A percentile compares a stretch with the other conserved stretches of the same genome.
Conservation (phyloP, 1,140 invertebrate species). For the Drosophila obscura region DNA sequence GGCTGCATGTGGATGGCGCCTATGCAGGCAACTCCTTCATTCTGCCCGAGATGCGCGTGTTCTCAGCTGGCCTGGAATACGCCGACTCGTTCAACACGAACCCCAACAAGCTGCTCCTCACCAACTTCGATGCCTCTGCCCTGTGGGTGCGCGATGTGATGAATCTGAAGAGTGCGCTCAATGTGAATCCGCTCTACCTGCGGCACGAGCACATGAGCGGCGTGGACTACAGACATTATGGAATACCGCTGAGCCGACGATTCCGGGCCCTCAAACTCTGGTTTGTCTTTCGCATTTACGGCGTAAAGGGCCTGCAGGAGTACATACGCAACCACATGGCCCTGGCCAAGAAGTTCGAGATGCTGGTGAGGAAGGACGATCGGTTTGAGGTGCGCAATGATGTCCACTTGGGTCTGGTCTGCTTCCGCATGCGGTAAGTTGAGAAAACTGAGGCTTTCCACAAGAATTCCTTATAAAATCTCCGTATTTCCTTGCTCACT, state of each 20-base stretch:
- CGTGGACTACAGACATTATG: conserved; percentile 95
- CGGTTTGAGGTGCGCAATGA: conserved; percentile 94
- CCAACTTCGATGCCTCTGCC: conserved; percentile 95
- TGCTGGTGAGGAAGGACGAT: conserved; percentile 89
- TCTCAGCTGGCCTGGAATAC: conserved; percentile 91
- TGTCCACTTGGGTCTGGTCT: conserved; percentile 90
- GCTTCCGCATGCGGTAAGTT: conserved; percentile 86
- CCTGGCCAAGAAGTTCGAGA: conserved; percentile 94
- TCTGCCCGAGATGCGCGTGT: conserved; percentile 91
- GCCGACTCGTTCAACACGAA: conserved; percentile 97
- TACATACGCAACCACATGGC: conserved; percentile 94
- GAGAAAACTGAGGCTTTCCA: too few species aligned
- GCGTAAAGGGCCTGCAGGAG: conserved; percentile 90
- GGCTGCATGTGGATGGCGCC: conserved; percentile 91
- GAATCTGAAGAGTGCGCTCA: conserved; percentile 92
- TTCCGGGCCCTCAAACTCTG: conserved; percentile 95
- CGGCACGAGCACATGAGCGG: conserved; percentile 90
- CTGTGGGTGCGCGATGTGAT: conserved; percentile 94
- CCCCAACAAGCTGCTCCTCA: conserved; percentile 96
- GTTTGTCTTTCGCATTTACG: conserved; percentile 94
- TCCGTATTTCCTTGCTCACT: neutral
- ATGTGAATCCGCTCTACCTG: conserved; percentile 96
- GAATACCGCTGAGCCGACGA: conserved; percentile 93
- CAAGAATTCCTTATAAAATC: neutral
- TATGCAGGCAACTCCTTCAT: conserved; percentile 94